Conservation (phyloP, 2,113 vertebrate species). For the Megaceryle torquata region DNA sequence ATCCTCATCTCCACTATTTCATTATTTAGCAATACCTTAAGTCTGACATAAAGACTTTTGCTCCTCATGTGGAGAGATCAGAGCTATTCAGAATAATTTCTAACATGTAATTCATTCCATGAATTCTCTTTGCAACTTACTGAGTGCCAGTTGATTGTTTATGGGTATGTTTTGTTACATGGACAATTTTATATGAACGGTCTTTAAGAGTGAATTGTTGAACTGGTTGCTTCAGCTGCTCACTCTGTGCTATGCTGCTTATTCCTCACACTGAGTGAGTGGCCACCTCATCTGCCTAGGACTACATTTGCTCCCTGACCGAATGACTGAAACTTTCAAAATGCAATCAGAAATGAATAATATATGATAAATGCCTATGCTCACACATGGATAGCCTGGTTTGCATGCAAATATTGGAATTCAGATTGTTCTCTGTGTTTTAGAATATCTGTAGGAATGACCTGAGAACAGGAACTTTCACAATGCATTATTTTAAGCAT, state of each 20-base stretch:
- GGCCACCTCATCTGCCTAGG: background rate
- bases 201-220: background rate
- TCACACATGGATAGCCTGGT: background rate
- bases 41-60: background rate
- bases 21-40: background rate
- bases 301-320: background rate
- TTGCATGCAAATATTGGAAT: slow-evolving; percentile 35
- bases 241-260: background rate
- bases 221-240: background rate
- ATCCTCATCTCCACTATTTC: background rate
- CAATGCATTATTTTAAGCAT: background rate
- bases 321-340: slow-evolving; percentile 23
- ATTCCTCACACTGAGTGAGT: background rate
- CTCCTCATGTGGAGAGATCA: background rate
- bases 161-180: background rate
- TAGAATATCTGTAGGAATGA: background rate
- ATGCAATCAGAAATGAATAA: slow-evolving; percentile 48
- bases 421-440: background rate
- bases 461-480: background rate
- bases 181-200: background rate
- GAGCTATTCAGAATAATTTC: background rate
- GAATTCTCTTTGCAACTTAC: background rate
- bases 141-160: background rate
- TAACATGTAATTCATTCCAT: background rate
- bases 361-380: slow-evolving; percentile 33